Base-by-base conservation (phyloP, 2,113 vertebrate genomes). In the Zingel zingel region DNA sequence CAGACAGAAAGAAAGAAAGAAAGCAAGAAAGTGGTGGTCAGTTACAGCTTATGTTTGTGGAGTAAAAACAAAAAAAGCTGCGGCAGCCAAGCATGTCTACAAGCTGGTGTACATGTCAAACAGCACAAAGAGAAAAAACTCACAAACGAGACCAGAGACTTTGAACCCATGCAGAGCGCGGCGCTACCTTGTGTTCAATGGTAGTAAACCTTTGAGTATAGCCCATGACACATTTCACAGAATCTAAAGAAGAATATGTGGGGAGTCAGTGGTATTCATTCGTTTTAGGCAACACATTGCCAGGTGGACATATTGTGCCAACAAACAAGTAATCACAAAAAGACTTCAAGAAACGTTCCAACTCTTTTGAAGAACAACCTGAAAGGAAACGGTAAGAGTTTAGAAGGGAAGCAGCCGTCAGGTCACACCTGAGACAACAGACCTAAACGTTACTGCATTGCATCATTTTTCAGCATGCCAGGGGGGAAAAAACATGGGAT, bases 181-280 rank as follows among this genome's bases (percentile, higher is more conserved):
- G 94, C 81, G 94, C 95, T 91, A 88, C 93, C 94, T 96, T 88
- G 73, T 83, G 86, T 93, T 96, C 92, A 97, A 97, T 94, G 96
- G 96, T 94, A 97, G 97, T 97, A 99, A 98, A 98, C 97, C 96
- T 97, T 98, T 97, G 97, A 98, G 98, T 98, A 99, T 99, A 99
- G 97, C 97, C 97, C 97, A 96, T 96, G 95, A 94, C 94, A 95
- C 94, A 95, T 94, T 94, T 95, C 94, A 96, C 92, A 94, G 92
- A 94, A 95, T 95, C 94, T 95, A 94, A 94, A 91, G 89, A 83
- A 94, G 94, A 94, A 95, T 91, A 95, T 66, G 89, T 85, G 89
- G 81, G 84, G 86, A 86, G 91, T 94, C 94, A 95, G 93, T 91
- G 81, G 89, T 47, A 74, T 86, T 88, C 73, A 56, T 51, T 61